Base-by-base conservation (phyloP, 2,888 invertebrate species). In the Caenorhabditis macrosperma region DNA sequence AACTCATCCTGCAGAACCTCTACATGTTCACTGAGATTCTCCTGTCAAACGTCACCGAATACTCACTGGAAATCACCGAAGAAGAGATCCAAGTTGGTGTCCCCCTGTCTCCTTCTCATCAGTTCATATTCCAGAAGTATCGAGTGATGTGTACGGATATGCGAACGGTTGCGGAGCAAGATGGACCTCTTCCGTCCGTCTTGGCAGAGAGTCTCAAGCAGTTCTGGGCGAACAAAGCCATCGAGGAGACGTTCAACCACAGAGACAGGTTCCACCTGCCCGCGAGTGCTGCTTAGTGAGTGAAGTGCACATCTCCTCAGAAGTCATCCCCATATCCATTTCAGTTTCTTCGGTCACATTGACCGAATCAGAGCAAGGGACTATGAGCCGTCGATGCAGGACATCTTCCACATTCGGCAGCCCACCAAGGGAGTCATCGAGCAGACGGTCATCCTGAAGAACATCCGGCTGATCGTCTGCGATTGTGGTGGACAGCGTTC, bases 401-500 rank as follows among this genome's bases (percentile, higher is more conserved):
- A 90, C 64, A 86, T 90, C 61, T 78, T 90, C 1, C 83, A 82
- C 55, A 87, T 88, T 4, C 75, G 89, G 35, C 82, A 88, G n/a
- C 83, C 90, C 7, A 90, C 90, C 3, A 82, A 86, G 1, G 90
- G 89, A 10, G 88, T 90, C 7, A 86, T 85, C 7, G 72, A 83
- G 50, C 76, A 87, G 24, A 76, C 77, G 4, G 89, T 89, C 54
- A 69, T 67, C 5, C 50, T 86, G 41, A 88, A 86, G 35, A 82
- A 82, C 17, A 85, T 88, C 15, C 63, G 57, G 50, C 54, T 75
- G 28, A 71, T 63, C n/a, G 82, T 88, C 6, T 83, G 78, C 50
- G 89, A 89, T 68, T 88, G 87, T 22, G 89, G 89, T 9, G 89
- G 89, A 0, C 89, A 89, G 57, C 67, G 89, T 35, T 85, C 86